Evolutionary conservation across 2,113 vertebrate genomes (phyloP).

Genomic region (Empidonax alnorum): DNA sequence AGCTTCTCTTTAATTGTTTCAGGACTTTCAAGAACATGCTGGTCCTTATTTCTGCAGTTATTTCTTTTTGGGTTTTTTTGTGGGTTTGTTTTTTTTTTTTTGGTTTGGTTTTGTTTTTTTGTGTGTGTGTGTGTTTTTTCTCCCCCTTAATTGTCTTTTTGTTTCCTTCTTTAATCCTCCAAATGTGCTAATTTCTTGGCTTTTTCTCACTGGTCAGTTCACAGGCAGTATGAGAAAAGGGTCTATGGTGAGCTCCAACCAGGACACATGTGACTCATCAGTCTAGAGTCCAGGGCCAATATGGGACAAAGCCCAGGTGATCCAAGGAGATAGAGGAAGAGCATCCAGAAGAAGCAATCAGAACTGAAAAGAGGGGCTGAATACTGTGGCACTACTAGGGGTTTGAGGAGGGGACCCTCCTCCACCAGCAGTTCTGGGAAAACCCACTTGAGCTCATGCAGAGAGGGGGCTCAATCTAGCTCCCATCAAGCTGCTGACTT

Average conservation of each 20-base stretch:
- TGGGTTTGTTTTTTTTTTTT: too few relatives aligned
- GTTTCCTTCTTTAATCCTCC: background rate
- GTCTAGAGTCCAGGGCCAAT: background rate
- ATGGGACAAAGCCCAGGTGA: background rate
- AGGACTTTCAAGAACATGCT: conserved; percentile 23
- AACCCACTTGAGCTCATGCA: accelerated
- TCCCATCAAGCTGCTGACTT: background rate
- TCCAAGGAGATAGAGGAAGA: background rate
- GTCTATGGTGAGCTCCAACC: background rate
- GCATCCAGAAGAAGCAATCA: background rate
- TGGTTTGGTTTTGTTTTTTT: background rate
- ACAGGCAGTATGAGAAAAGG: background rate
- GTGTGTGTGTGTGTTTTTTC: too few relatives aligned
- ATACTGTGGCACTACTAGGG: accelerated
- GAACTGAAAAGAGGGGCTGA: background rate
- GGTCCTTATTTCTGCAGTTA: background rate
- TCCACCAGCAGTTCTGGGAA: background rate
- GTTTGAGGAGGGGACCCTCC: background rate
- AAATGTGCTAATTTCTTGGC: background rate
- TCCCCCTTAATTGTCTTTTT: too few relatives aligned
- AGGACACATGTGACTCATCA: background rate
- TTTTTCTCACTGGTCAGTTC: background rate
- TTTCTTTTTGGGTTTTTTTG: background rate
- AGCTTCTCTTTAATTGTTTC: conserved; percentile 21
- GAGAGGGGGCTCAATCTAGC: background rate